Conservation (phyloP, 1,140 invertebrate genomes). For the Halyomorpha halys region DNA sequence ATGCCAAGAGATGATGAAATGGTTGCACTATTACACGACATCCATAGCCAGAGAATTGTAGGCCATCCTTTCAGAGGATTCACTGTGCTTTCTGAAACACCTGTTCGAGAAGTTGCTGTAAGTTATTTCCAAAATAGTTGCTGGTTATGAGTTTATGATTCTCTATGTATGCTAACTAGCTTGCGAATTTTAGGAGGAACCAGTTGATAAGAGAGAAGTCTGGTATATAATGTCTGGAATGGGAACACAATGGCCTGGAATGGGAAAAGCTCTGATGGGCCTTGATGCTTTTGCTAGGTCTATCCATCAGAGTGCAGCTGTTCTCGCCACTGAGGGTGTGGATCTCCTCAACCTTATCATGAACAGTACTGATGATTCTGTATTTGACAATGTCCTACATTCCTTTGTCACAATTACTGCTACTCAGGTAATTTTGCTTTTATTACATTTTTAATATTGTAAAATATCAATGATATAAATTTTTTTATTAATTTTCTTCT, state of each 20-base stretch:
- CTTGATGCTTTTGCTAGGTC: slow-evolving; percentile 69
- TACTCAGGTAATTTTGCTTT: slow-evolving; percentile 54
- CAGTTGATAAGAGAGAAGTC: slow-evolving; percentile 57
- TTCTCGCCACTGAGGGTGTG: slow-evolving; percentile 62
- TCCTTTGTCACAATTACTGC: slow-evolving; percentile 90
- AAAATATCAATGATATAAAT: too few relatives aligned
- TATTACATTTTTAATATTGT: too few relatives aligned
- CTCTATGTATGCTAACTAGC: too few relatives aligned
- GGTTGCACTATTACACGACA: slow-evolving; percentile 60
- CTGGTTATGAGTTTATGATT: background rate
- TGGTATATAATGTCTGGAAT: slow-evolving; percentile 95
- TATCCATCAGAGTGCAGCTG: slow-evolving; percentile 61
- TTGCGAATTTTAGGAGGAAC: background rate
- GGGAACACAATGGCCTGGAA: slow-evolving; percentile 93
- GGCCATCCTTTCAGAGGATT: slow-evolving; percentile 70
- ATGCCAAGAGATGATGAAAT: slow-evolving; percentile 61
- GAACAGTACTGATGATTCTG: slow-evolving; percentile 55
- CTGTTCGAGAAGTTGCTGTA: slow-evolving; percentile 38
- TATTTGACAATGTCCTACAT: slow-evolving; percentile 70
- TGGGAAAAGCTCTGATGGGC: slow-evolving; percentile 74
- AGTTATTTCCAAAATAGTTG: slow-evolving; percentile 30
- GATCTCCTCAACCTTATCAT: slow-evolving; percentile 73
- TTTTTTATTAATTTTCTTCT: background rate
- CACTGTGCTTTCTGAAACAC: slow-evolving; percentile 49
- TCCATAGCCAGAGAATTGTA: slow-evolving; percentile 53